Percentiles rank a stretch among this genome's conserved stretches.
Evolutionary conservation across 2,113 vertebrate genomes (phyloP).

Genomic region (Marmota monax): DNA sequence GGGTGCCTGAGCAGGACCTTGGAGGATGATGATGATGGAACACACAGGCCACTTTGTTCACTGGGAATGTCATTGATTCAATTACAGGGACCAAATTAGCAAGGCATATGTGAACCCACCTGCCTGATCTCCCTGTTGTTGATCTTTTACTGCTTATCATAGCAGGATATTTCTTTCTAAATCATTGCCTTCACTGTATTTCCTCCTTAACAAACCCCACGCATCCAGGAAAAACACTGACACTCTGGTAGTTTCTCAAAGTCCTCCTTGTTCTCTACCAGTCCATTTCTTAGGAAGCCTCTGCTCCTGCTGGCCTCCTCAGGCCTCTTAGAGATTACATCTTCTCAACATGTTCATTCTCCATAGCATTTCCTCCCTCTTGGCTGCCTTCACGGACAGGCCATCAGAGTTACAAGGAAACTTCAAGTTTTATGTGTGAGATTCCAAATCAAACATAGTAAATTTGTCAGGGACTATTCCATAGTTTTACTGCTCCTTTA

Average conservation of each 20-base stretch:
- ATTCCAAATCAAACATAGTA: neutral
- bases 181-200: neutral
- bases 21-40: neutral
- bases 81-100: neutral
- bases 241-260: neutral
- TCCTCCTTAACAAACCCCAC: neutral
- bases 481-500: fast-evolving
- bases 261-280: neutral
- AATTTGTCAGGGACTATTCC: neutral
- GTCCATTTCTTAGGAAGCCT: neutral
- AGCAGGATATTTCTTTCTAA: neutral
- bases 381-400: neutral
- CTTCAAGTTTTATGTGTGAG: neutral
- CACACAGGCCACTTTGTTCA: neutral
- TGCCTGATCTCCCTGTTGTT: neutral
- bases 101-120: neutral
- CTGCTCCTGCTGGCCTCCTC: too few species aligned
- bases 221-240: neutral
- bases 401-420: neutral
- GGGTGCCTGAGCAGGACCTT: neutral
- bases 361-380: neutral
- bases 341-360: neutral
- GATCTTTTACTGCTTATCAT: neutral
- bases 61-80: neutral
- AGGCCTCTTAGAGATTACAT: neutral